phyloP scores from a whole-genome alignment of 1,140 invertebrate species.

The Coptotermes formosanus region DNA sequence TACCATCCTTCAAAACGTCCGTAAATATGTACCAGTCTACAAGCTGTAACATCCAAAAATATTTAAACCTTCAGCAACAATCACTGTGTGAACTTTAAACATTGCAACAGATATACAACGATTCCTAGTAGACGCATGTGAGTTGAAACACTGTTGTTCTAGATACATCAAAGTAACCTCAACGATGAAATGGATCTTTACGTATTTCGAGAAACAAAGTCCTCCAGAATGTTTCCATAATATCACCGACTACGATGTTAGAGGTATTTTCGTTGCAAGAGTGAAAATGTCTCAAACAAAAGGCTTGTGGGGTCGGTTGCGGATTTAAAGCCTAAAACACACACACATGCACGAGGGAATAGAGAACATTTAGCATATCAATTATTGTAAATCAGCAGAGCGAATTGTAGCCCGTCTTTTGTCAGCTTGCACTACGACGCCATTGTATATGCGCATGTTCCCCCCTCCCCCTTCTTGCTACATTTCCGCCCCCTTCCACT shows the following conservation, averaged over 20 bases:
- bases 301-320: not conserved
- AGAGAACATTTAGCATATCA: not conserved
- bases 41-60: too few relatives aligned
- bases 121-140: not conserved
- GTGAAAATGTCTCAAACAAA: not conserved
- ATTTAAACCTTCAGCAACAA: too few relatives aligned
- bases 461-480: not conserved
- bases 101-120: too few relatives aligned
- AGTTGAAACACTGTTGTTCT: not conserved
- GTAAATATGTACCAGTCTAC: too few relatives aligned
- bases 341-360: not conserved
- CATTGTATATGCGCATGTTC: not conserved
- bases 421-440: not conserved
- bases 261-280: not conserved
- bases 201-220: not conserved
- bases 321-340: not conserved
- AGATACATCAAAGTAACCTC: not conserved
- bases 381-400: not conserved
- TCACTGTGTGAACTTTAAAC: too few relatives aligned
- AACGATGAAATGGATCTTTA: not conserved
- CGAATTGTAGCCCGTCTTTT: not conserved
- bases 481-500: not conserved
- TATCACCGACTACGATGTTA: not conserved
- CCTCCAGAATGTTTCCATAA: not conserved
- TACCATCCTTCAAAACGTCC: too few relatives aligned